Conservation (phyloP, 2,797 vertebrate genomes). For the Sparidentex hasta region DNA sequence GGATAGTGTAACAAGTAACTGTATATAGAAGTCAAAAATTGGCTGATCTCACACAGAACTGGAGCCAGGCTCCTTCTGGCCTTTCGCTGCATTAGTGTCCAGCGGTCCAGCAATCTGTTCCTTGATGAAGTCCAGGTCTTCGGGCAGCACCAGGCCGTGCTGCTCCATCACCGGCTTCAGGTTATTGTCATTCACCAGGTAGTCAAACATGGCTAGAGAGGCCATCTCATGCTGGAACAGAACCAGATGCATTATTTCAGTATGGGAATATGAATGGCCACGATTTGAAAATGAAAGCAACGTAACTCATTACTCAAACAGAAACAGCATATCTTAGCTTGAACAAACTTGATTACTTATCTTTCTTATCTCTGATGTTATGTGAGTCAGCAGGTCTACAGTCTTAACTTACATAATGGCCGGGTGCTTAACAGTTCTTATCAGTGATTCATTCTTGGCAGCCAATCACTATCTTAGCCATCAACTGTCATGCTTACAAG, state of each 20-base stretch:
- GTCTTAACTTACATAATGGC: slow-evolving; percentile 30
- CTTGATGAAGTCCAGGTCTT: slow-evolving; percentile 94
- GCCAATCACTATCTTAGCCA: neutral
- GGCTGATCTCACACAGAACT: neutral
- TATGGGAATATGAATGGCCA: neutral
- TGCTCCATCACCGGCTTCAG: slow-evolving; percentile 85
- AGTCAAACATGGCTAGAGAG: slow-evolving; percentile 94
- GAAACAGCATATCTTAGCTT: slow-evolving; percentile 26
- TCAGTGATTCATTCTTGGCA: slow-evolving; percentile 32
- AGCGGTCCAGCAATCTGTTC: slow-evolving; percentile 92
- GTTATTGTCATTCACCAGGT: slow-evolving; percentile 88
- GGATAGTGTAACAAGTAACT: neutral
- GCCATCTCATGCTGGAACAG: slow-evolving; percentile 90
- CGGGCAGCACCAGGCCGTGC: slow-evolving; percentile 87
- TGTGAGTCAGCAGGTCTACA: neutral
- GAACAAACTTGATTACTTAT: neutral
- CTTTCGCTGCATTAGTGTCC: slow-evolving; percentile 7
- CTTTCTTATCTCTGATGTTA: slow-evolving; percentile 29
- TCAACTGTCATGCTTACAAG: neutral
- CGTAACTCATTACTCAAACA: slow-evolving; percentile 3
- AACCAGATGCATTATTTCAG: neutral
- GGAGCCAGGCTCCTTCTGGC: slow-evolving; percentile 42
- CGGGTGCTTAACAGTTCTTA: slow-evolving; percentile 15
- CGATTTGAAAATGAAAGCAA: slow-evolving; percentile 28
- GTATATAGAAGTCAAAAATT: neutral